Percentiles rank a stretch among this genome's conserved stretches.
These are phyloP conservation scores for Ranitomeya variabilis DNA, from an alignment of 2,113 vertebrate species.

Conservation along the genomic window DNA sequence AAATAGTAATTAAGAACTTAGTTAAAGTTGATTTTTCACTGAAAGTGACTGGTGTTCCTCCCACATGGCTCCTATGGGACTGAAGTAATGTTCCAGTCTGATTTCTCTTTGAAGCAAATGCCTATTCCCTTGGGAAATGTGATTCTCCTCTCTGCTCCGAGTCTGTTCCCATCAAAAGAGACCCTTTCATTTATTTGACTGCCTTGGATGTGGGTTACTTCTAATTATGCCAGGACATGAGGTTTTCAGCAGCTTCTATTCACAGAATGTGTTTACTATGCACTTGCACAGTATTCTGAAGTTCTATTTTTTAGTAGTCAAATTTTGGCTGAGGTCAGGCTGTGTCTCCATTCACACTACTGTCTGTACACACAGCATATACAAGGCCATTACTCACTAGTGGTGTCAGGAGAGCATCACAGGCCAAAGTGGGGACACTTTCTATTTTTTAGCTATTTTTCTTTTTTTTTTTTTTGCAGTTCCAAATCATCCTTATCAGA, in stretches of 20 bases:
- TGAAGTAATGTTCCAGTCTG: conserved; percentile 38
- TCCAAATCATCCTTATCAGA: conserved; percentile 36
- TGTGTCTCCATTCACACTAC: neutral
- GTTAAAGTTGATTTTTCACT: conserved; percentile 59
- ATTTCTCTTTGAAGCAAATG: conserved; percentile 58
- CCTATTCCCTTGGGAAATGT: conserved; percentile 55
- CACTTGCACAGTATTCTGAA: neutral
- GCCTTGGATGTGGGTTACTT: conserved; percentile 55
- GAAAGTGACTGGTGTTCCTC: conserved; percentile 39
- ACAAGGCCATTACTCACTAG: neutral
- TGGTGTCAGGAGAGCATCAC: conserved; percentile 6
- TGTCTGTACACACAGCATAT: neutral
- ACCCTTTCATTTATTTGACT: conserved; percentile 58
- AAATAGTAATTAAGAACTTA: conserved; percentile 56
- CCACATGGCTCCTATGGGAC: neutral
- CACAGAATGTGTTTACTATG: conserved; percentile 27
- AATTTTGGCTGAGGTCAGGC: neutral
- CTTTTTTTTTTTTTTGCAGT: conserved; percentile 1
- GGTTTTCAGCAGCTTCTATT: conserved; percentile 23
- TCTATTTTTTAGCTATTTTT: conserved; percentile 3
- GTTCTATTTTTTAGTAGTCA: neutral
- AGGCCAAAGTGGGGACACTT: conserved; percentile 20
- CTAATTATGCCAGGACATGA: conserved; percentile 50
- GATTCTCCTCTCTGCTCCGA: conserved; percentile 49
- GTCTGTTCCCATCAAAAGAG: conserved; percentile 56